Base-by-base conservation (phyloP, 1,140 invertebrate species). In the Drosophila pruinosa region DNA sequence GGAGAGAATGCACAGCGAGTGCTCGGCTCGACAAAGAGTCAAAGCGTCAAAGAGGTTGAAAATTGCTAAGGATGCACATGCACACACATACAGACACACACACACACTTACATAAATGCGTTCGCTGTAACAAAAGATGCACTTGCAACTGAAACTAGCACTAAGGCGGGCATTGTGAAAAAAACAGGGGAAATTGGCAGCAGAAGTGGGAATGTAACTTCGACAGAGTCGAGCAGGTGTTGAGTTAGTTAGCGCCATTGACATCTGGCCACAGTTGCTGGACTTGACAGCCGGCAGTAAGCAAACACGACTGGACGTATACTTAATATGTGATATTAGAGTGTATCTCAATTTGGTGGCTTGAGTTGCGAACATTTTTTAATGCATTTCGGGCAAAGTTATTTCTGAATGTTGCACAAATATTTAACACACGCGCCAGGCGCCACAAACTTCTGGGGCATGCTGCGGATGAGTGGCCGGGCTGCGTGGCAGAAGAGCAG, bases 231-330 rank as follows among this genome's bases (percentile, higher is more conserved):
- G 39, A 12, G 14, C 12, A 22, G 57, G 24, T 28, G 41, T 56
- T 31, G 24, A 69, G 70, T 88, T 72, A 64, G 65, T 64, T 71
- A 62, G 62, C 52, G 71, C 36, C 56, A 61, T 69, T 69, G 48
- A 45, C 26, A 53, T 39, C 41, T 47, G 39, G 56, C 41, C 63
- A 12, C 65, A 12, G 15, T 34, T 39, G 21, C 22, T 47, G n/a
- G 4, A 14, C 3, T 12, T 38, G 21, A 24, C 3, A 15, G 38
- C n/a, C n/a, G 45, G 34, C 68, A n/a, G n/a, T n/a, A n/a, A n/a
- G n/a, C n/a, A n/a, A n/a, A 5, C 72, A 72, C 75, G 47, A n/a
- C 75, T 57, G 81, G n/a, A n/a, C 81, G 81, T 86, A 80, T 85
- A 86, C 81, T 69, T 50, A 62, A 86, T 73, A 26, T 34, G 45